A percentile compares a stretch with the other conserved stretches of the same genome.
Conservation (phyloP, 2,797 vertebrate genomes). For the Peromyscus attwateri region DNA sequence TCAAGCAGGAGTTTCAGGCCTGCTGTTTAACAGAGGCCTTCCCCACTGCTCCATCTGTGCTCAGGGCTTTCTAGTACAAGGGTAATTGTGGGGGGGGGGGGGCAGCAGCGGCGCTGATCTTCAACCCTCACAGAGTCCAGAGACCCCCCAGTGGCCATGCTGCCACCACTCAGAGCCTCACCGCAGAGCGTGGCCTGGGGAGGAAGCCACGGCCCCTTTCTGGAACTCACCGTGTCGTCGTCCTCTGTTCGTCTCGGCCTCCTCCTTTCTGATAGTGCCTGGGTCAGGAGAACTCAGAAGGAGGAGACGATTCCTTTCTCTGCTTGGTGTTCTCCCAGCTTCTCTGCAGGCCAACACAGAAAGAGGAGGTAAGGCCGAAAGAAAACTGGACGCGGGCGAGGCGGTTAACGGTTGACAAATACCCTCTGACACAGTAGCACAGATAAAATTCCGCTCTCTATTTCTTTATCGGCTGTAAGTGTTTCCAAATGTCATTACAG, state of each 20-base stretch:
- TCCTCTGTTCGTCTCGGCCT: neutral
- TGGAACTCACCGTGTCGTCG: accelerated
- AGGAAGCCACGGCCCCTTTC: neutral
- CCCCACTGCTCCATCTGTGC: neutral
- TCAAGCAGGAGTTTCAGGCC: neutral
- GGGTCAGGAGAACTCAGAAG: neutral
- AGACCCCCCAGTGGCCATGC: neutral
- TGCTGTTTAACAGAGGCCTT: neutral
- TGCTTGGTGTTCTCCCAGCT: neutral
- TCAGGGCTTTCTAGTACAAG: neutral
- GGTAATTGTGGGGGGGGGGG: neutral
- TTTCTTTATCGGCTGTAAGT: neutral
- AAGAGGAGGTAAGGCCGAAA: neutral
- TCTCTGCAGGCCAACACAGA: neutral
- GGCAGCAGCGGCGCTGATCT: neutral
- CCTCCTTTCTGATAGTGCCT: neutral
- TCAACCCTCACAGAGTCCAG: neutral
- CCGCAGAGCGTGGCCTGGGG: neutral
- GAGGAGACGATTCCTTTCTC: neutral
- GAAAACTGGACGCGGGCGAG: neutral
- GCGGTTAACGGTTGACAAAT: neutral
- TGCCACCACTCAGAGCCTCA: neutral
- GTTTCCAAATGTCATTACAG: neutral
- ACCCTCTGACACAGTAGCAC: neutral
- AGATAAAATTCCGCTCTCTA: constrained; percentile 15